Base-by-base conservation (phyloP, 2,888 invertebrate species). In the Acleris holmiana region DNA sequence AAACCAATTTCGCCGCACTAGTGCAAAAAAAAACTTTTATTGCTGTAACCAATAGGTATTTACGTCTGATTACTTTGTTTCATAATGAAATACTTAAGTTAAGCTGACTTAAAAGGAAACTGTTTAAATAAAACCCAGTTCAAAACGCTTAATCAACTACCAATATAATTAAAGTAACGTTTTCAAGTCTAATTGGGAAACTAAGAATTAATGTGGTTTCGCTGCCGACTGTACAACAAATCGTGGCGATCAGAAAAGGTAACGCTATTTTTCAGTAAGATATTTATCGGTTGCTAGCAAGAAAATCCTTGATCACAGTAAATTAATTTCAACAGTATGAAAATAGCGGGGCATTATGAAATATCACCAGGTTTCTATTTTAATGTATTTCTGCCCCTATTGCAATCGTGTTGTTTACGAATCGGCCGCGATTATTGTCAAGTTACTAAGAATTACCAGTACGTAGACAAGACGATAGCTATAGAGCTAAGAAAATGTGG, bases 261-360 rank as follows among this genome's bases (percentile, higher is more conserved):
- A 48, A 29, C 13, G 49, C 46, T 29, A 68, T 66, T 68, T 71
- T 69, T 68, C 69, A 47, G 49, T 48, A 48, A 71, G 71, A 74
- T 73, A 74, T 76, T 77, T 75, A 76, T 77, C 73, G 71, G 69
- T 68, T 69, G 73, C 66, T 67, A 61, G 66, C 65, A 58, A 69
- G 69, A 69, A 71, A 72, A 74, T 71, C 69, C 72, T 71, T 25
- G 35, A 13, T 4, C 18, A 35, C 51, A 51, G 51, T 51, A 18
- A 18, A 35, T 35, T 35, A 29, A n/a, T 7, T 40, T 19, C 21
- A 8, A 6, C 41, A 54, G 54, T 40, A 41, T n/a, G 40, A 19
- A 10, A 18, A 13, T 35, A 35, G 4, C 1, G 35, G 21, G 2
- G 21, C 15, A 23, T 49, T 5, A 8, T 47, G 7, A 17, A 47